Evolutionary conservation across 2,113 vertebrate genomes (phyloP).

Genomic region (Boulengeromyrus knoepffleri): DNA sequence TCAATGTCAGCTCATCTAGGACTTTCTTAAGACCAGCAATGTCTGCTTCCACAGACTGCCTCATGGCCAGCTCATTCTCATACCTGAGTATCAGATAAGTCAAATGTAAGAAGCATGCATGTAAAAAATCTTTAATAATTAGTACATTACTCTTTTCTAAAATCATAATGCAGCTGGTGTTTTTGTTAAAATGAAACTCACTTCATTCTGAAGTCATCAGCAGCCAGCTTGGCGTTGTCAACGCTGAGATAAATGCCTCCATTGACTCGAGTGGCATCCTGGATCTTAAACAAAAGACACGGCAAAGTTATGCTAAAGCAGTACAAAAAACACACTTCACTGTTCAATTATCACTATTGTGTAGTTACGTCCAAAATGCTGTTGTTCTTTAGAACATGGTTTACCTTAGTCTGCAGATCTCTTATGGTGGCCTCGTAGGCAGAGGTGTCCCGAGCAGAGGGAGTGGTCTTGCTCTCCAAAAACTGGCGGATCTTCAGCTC

Average conservation of each 20-base stretch:
- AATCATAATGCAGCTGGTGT: background rate
- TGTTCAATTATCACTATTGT: background rate
- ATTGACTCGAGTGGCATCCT: constrained; percentile 57
- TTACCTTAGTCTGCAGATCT: constrained; percentile 76
- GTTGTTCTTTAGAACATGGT: background rate
- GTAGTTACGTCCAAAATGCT: background rate
- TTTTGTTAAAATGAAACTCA: constrained; percentile 45
- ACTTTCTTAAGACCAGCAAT: constrained; percentile 50
- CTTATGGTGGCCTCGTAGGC: constrained; percentile 64
- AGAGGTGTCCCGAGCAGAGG: constrained; percentile 62
- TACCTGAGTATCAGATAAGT: constrained; percentile 48
- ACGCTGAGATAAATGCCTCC: constrained; percentile 53
- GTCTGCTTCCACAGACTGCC: constrained; percentile 78
- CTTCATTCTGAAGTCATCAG: constrained; percentile 74
- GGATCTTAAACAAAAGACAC: constrained; percentile 57
- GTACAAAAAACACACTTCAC: background rate
- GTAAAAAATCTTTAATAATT: background rate
- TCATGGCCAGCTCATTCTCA: constrained; percentile 74
- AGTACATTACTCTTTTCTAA: background rate
- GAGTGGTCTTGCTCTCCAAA: constrained; percentile 68
- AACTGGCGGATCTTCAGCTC: constrained; percentile 78
- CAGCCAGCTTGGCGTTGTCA: background rate
- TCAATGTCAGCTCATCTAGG: background rate
- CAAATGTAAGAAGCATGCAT: background rate
- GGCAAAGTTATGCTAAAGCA: background rate